A percentile compares a stretch with the other conserved stretches of the same genome.
Conservation (phyloP, 2,888 invertebrate species). For the Andrena haemorrhoa region DNA sequence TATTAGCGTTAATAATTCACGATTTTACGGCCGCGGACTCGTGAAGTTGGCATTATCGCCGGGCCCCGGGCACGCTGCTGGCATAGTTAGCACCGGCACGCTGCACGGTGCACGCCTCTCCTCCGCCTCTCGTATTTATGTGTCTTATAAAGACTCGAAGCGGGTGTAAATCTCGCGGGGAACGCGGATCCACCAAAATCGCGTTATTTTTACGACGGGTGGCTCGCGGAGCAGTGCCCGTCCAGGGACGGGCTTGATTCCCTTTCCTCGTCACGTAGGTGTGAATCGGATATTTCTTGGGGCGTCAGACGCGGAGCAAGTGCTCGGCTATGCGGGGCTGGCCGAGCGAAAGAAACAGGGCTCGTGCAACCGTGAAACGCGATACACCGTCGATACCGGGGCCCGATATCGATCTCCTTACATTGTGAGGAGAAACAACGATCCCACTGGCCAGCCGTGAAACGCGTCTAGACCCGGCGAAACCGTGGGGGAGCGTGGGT, state of each 20-base stretch:
- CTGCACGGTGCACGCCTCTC: constrained; percentile 52
- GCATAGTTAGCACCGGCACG: constrained; percentile 58
- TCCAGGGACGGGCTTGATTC: not conserved
- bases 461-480: constrained; percentile 58
- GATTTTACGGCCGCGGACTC: constrained; percentile 76
- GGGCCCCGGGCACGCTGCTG: constrained; percentile 64
- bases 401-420: constrained; percentile 68
- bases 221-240: not conserved
- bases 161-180: constrained; percentile 54
- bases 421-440: constrained; percentile 66
- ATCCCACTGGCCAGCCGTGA: constrained; percentile 61
- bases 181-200: constrained; percentile 54
- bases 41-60: constrained; percentile 75
- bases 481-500: constrained; percentile 60
- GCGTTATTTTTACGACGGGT: constrained; percentile 37
- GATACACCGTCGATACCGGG: constrained; percentile 66
- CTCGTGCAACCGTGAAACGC: constrained; percentile 70
- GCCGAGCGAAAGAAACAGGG: constrained; percentile 33
- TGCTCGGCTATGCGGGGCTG: constrained; percentile 27
- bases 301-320: constrained; percentile 49
- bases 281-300: constrained; percentile 55
- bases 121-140: constrained; percentile 43
- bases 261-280: constrained; percentile 50
- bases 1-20: constrained; percentile 78
- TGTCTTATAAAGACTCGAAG: constrained; percentile 39